Evolutionary conservation across 2,113 vertebrate genomes (phyloP), one percentile per base, ranked within the genome.

Genomic region (Danionella cerebrum): DNA sequence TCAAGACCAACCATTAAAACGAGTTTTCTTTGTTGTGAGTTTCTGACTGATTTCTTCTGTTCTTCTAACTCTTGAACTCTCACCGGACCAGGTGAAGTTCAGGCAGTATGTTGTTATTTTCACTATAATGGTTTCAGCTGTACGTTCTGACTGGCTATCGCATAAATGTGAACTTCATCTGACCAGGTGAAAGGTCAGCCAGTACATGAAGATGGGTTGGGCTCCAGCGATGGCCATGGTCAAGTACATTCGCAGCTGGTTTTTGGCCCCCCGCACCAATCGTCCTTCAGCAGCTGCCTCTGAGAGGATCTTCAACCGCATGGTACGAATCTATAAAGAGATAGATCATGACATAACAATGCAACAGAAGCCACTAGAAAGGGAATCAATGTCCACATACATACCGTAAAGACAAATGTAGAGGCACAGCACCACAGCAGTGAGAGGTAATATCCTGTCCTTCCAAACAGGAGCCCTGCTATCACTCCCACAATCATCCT

Each of bases 241-340:
- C 54, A 95, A 82, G 82, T 96, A 96, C 94, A 94, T 96, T 62
- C 93, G 89, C 75, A 95, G 86, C 80, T 95, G 94, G 85, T 95
- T 95, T 44, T 87, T 85, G 7, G 91, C 73, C 36, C 90, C 90
- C 6, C 87, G 86, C 54, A 92, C 91, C 13, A 91, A 79, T 9
- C 87, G 80, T 0, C 94, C 93, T 53, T 94, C 89, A 0, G 92
- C 93, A 0, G 90, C 92, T 0, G 91, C 88, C 65, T 94, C 92
- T 0, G 93, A 91, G 18, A 95, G 76, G 71, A 95, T 91, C 87
- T 95, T 95, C 78, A 96, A 82, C 39, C 93, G 84, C 67, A 95
- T 71, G 0, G 92, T 93, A 25, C 90, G 86, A 74, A 95, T 93
- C 93, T 96, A 74, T 12, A n/a, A n/a, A n/a, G n/a, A n/a, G n/a